Base-by-base conservation (phyloP, 1,140 invertebrate species). In the Aphis gossypii region DNA sequence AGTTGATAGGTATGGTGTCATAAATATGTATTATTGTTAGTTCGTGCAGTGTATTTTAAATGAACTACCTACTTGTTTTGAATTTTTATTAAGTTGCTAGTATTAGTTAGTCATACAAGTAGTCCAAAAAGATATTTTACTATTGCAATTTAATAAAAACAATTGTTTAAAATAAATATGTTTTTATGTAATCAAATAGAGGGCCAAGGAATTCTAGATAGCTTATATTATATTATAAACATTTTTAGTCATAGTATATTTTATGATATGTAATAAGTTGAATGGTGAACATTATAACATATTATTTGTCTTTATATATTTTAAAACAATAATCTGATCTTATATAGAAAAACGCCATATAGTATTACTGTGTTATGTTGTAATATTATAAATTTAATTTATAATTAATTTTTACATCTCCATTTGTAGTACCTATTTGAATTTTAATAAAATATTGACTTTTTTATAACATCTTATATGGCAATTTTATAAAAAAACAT, bases 11-110 rank as follows among this genome's bases (percentile, higher is more conserved):
- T 88, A n/a, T 41, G 30, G 9, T 44, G 9, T 89, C 48, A 54
- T 89, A 56, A 54, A 89, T 54, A 89, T 89, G 35, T 56, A 54
- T 89, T 56, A 14, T 54, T 90, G 8, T 60, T 90, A n/a, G 56
- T 41, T 38, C 44, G n/a, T 89, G 46, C 48, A 23, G 21, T 89
- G 87, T 56, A 60, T 90, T 90, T 90, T 90, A 18, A 90, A 90
- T 90, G 54, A 90, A 60, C 23, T 89, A n/a, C n/a, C n/a, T n/a
- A 89, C 87, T 23, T 6, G 35, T 56, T 89, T 54, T 89, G 87
- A 54, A 89, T 89, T 89, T 89, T 25, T 89, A 89, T 89, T 8
- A 89, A 35, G 35, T 51, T 38, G 20, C 48, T 54, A 38, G 30
- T 54, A 23, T n/a, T 88, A 54, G 5, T n/a, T 56, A 20, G n/a